phyloP scores from a whole-genome alignment of 2,888 invertebrate genomes.

The Apamea sordens region DNA sequence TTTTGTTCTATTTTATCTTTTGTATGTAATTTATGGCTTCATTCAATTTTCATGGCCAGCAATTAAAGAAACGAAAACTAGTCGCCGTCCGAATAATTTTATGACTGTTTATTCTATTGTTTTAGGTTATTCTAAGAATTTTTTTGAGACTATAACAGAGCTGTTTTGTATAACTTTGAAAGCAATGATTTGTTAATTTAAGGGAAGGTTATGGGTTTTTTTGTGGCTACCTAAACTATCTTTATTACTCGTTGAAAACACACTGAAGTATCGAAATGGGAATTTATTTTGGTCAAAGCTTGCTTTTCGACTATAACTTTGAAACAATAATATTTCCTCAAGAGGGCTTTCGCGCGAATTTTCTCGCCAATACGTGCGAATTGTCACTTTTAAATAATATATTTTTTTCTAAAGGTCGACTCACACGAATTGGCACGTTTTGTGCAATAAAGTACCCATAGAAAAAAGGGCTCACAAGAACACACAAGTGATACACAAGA shows the following conservation, averaged over 20 bases:
- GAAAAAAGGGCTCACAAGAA: no score
- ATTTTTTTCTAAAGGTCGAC: no score
- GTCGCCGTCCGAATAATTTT: neutral
- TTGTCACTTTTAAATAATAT: no score
- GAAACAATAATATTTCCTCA: no score
- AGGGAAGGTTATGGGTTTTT: neutral
- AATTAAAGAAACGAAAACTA: constrained; percentile 9
- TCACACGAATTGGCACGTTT: no score
- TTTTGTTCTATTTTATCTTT: constrained; percentile 22
- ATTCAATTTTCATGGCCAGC: constrained; percentile 19
- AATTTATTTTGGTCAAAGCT: neutral
- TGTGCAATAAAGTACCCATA: no score
- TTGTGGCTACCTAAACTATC: neutral
- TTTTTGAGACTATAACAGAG: constrained; percentile 12
- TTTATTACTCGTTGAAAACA: neutral
- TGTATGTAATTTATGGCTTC: constrained; percentile 18
- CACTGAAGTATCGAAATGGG: neutral
- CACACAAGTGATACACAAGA: no score
- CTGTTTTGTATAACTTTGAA: constrained; percentile 11
- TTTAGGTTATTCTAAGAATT: constrained; percentile 26
- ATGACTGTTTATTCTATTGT: constrained; percentile 4
- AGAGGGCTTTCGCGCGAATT: no score
- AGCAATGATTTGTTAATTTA: constrained; percentile 7
- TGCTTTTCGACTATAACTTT: neutral
- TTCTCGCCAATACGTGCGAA: no score